Conservation (phyloP, 2,797 vertebrate species). For the Xenentodon cancila region DNA sequence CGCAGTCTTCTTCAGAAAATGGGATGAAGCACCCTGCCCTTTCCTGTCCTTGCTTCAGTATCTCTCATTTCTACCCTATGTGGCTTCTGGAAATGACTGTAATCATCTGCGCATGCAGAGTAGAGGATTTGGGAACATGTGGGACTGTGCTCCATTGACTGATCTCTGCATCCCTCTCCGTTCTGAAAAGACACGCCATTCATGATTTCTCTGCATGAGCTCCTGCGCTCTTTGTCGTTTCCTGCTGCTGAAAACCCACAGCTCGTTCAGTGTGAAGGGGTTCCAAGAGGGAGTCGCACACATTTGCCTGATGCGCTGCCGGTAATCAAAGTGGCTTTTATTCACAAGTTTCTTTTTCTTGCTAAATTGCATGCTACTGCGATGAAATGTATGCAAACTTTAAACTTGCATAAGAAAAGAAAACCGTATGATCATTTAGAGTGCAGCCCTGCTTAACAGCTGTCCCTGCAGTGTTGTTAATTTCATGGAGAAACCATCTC, state of each 20-base stretch:
- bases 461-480: constrained; percentile 28
- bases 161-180: constrained; percentile 33
- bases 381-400: too few species aligned
- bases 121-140: constrained; percentile 14
- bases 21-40: background rate
- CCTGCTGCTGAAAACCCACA: constrained; percentile 44
- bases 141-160: constrained; percentile 19
- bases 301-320: constrained; percentile 16
- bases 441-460: constrained; percentile 15
- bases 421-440: constrained; percentile 12
- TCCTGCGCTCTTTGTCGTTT: constrained; percentile 52
- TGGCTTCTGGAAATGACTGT: constrained; percentile 1
- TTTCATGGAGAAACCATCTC: constrained; percentile 47
- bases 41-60: background rate
- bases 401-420: background rate
- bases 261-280: constrained; percentile 26
- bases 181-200: constrained; percentile 42
- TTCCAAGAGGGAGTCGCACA: constrained; percentile 5
- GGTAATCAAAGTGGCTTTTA: background rate
- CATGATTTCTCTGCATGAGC: constrained; percentile 71
- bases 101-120: constrained; percentile 10
- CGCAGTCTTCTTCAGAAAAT: background rate
- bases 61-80: background rate
- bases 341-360: too few species aligned
- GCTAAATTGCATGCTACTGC: too few species aligned